Conservation (phyloP, 1,140 invertebrate species). For the Cotesia glomerata region DNA sequence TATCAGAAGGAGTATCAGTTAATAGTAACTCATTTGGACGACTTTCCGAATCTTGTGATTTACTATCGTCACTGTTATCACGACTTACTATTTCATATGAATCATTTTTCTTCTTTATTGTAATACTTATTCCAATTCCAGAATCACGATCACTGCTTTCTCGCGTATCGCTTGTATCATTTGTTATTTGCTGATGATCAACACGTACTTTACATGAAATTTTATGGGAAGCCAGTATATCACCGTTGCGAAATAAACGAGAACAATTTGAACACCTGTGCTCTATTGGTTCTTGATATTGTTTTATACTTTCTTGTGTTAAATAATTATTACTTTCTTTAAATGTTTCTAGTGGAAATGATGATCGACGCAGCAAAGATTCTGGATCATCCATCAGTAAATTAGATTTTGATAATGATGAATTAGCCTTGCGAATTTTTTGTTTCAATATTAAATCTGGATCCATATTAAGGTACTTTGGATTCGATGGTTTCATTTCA, state of each 20-base stretch:
- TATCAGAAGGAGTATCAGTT: too few relatives aligned
- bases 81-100: slow-evolving; percentile 57
- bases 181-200: background rate
- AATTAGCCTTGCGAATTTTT: too few relatives aligned
- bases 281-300: background rate
- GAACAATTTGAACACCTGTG: slow-evolving; percentile 37
- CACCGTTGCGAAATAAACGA: slow-evolving; percentile 49
- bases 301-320: slow-evolving; percentile 8
- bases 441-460: too few relatives aligned
- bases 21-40: too few relatives aligned
- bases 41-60: slow-evolving; percentile 4
- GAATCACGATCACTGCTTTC: slow-evolving; percentile 50
- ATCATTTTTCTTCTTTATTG: slow-evolving; percentile 60
- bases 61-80: slow-evolving; percentile 36
- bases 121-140: slow-evolving; percentile 55
- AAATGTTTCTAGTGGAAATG: background rate
- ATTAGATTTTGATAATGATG: background rate
- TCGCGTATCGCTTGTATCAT: slow-evolving; percentile 23
- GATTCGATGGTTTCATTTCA: background rate
- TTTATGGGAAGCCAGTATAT: slow-evolving; percentile 50
- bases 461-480: too few relatives aligned
- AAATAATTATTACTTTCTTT: background rate
- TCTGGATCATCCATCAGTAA: background rate
- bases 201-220: slow-evolving; percentile 38
- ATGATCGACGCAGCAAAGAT: background rate